Evolutionary conservation across 2,113 vertebrate genomes (phyloP).

Genomic region (Cathartes aura): DNA sequence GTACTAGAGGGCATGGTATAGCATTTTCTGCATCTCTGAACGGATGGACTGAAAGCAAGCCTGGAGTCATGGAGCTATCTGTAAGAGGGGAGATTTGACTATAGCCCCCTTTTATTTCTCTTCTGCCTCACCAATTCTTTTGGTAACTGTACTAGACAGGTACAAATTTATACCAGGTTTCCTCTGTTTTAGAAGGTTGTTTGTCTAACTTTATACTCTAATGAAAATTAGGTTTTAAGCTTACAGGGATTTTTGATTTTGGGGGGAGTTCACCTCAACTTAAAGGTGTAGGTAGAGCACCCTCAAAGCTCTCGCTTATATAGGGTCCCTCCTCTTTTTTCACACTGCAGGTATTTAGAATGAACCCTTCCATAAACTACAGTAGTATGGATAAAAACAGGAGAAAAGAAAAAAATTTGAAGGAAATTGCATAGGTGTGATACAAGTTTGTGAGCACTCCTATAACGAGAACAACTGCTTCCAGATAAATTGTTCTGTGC

Average conservation of each 20-base stretch:
- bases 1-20: not conserved
- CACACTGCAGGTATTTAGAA: not conserved
- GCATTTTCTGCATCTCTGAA: not conserved
- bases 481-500: not conserved
- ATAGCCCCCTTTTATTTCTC: not conserved
- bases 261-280: not conserved
- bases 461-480: not conserved
- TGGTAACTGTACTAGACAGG: not conserved
- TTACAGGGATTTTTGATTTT: not conserved
- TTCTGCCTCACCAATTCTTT: not conserved
- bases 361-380: conserved; percentile 42
- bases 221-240: not conserved
- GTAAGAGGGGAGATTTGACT: not conserved
- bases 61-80: not conserved
- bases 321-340: not conserved
- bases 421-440: not conserved
- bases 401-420: not conserved
- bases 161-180: not conserved
- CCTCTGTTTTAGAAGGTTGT: not conserved
- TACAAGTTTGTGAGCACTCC: not conserved
- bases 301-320: not conserved
- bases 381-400: not conserved
- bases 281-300: not conserved
- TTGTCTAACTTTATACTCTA: not conserved
- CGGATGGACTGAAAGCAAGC: not conserved